Percentiles rank a stretch among this genome's conserved stretches.
These are phyloP conservation scores for Drosophila lutescens DNA, from an alignment of 2,888 invertebrate genomes.

Conservation along the genomic window DNA sequence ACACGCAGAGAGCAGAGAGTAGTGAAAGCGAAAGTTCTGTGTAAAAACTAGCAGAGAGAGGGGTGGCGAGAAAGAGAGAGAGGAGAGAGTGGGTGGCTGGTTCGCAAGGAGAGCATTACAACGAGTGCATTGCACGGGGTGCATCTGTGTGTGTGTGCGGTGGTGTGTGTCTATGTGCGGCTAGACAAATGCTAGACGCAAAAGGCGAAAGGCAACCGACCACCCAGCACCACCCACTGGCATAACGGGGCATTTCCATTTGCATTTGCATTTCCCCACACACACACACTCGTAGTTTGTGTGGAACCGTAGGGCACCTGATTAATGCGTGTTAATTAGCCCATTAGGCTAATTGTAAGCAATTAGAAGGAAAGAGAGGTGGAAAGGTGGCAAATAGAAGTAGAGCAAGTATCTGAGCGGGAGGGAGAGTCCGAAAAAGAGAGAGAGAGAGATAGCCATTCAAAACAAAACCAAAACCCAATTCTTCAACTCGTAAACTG, in stretches of 20 bases:
- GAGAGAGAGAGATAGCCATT: constrained; percentile 28
- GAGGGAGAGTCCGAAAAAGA: background rate
- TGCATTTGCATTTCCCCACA: constrained; percentile 4
- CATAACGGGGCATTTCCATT: constrained; percentile 33
- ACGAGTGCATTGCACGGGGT: constrained; percentile 31
- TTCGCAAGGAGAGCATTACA: constrained; percentile 56
- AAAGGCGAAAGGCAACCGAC: constrained; percentile 7
- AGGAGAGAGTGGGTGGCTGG: constrained; percentile 6
- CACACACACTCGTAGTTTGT: background rate
- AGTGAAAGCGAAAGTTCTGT: constrained; percentile 73
- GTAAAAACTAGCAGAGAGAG: constrained; percentile 70
- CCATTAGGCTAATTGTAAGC: constrained; percentile 46
- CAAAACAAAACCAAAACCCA: constrained; percentile 70
- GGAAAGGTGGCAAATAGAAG: background rate
- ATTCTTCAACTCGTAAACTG: constrained; percentile 75
- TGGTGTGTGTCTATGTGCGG: constrained; percentile 33
- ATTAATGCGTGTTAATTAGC: constrained; percentile 45
- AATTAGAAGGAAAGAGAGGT: constrained; percentile 22
- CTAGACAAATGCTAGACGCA: constrained; percentile 73
- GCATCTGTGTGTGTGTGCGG: constrained; percentile 17
- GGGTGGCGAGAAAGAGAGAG: constrained; percentile 29
- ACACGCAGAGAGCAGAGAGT: constrained; percentile 17
- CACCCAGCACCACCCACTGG: background rate
- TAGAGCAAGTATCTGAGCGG: constrained; percentile 5
- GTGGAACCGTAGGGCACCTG: constrained; percentile 17